phyloP scores from a whole-genome alignment of 1,140 invertebrate species.

The Hypsibius dujardini region DNA sequence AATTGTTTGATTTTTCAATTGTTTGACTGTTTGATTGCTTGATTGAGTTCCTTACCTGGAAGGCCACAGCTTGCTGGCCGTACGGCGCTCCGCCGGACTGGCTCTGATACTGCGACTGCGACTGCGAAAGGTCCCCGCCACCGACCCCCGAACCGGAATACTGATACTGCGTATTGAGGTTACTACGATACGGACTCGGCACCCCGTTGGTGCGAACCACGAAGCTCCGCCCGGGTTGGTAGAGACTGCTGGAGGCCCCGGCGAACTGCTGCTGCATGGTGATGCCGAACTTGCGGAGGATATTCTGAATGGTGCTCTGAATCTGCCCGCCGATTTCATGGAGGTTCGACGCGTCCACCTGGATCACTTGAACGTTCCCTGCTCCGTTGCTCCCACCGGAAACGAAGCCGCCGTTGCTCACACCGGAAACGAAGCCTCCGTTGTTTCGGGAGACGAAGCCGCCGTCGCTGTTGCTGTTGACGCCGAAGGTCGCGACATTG shows the following conservation, averaged over 20 bases:
- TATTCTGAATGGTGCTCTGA: not conserved
- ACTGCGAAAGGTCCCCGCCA: not conserved
- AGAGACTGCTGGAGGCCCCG: not conserved
- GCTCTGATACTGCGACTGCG: not conserved
- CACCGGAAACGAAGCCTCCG: no score
- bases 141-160: not conserved
- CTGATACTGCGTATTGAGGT: not conserved
- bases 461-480: not conserved
- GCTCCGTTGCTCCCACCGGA: not conserved
- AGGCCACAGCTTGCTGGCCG: constrained; percentile 8
- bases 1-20: no score
- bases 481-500: not conserved
- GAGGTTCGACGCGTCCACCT: not conserved
- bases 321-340: not conserved
- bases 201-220: not conserved
- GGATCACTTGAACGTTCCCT: not conserved
- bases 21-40: no score
- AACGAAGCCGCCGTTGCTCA: not conserved
- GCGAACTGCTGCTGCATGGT: not conserved
- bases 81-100: not conserved
- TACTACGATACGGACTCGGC: not conserved
- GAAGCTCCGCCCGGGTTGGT: not conserved
- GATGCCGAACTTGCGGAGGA: constrained; percentile 16
- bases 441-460: not conserved
- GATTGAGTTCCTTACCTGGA: not conserved